Evolutionary conservation across 2,113 vertebrate genomes (phyloP), one percentile per base, ranked within the genome.

Genomic region (Eonycteris spelaea): DNA sequence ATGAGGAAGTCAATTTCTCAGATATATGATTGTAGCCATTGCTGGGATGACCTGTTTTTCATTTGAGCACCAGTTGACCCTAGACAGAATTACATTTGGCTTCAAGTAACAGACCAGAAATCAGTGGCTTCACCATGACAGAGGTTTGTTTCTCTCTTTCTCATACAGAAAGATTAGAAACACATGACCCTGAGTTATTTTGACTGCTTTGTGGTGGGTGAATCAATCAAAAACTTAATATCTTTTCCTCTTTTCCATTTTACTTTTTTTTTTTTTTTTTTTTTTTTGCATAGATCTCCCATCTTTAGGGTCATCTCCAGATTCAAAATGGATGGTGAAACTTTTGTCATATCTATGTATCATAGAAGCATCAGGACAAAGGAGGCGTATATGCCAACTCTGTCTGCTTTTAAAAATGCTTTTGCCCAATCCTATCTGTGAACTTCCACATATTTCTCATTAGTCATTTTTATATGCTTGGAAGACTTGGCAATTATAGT

Each of bases 181-280:
- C 68, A 80, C 15, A 10, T 30, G 86, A 48, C n/a, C 21, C 71
- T 73, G 6, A 93, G 51, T 2, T 68, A 78, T 55, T 83, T 86
- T 73, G 33, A 82, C 2, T 80, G 35, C 21, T 48, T 30, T 4
- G 7, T 26, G 33, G 35, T 71, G 53, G 24, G 35, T 71, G 53
- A 85, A 35, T 92, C 55, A 83, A 30, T 59, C 38, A 74, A 90
- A 13, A 6, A 21, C 8, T 12, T 8, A 16, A 14, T 28, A 78
- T 84, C 65, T 38, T 84, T n/a, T 40, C 65, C 0, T 85, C 4
- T 89, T 89, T 93, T 83, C 35, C 24, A 40, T 87, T 88, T 70
- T 70, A 18, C 18, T 51, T 2, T 45, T 45, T 45, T 45, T 45
- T 38, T 38, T 18, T 7, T 63, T 30, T 33, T 38, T 63, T 63